Percentiles rank a stretch among this genome's conserved stretches.
Evolutionary conservation across 2,888 invertebrate genomes (phyloP).

Genomic region (Macrosoma leucophasiata): DNA sequence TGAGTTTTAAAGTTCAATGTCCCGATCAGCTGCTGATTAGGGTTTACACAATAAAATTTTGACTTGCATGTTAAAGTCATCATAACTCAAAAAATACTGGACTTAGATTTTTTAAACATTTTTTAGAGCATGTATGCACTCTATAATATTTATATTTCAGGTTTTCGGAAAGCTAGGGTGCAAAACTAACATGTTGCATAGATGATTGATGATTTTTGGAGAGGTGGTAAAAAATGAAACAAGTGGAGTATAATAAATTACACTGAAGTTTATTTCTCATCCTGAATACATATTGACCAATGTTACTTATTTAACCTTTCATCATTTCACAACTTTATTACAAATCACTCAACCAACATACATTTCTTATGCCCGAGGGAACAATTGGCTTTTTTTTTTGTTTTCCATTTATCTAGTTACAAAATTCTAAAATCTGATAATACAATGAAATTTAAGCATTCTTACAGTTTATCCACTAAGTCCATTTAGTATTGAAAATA

Average conservation of each 20-base stretch:
- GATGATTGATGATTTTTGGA: too few species aligned
- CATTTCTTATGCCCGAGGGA: conserved; percentile 57
- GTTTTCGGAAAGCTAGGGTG: too few species aligned
- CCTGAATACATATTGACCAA: conserved; percentile 70
- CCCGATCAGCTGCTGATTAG: too few species aligned
- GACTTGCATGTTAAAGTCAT: too few species aligned
- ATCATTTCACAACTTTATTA: conserved; percentile 62
- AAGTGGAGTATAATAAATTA: conserved; percentile 64
- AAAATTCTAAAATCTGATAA: conserved; percentile 67
- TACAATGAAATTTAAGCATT: conserved; percentile 71
- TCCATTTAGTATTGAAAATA: conserved; percentile 70
- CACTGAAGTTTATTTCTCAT: conserved; percentile 75
- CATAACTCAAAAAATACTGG: too few species aligned
- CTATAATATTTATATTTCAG: too few species aligned
- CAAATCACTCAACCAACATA: conserved; percentile 66
- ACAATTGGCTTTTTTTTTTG: conserved; percentile 39
- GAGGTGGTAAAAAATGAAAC: conserved; percentile 28
- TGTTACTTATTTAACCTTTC: conserved; percentile 50
- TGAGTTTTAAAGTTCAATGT: too few species aligned
- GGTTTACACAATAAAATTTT: too few species aligned
- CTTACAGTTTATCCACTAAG: conserved; percentile 66
- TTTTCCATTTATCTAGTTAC: conserved; percentile 57
- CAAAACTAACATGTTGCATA: too few species aligned
- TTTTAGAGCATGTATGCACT: too few species aligned
- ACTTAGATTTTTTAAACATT: too few species aligned